These are phyloP conservation scores for Tetragonisca angustula DNA, from an alignment of 2,888 invertebrate genomes.

Conservation along the genomic window DNA sequence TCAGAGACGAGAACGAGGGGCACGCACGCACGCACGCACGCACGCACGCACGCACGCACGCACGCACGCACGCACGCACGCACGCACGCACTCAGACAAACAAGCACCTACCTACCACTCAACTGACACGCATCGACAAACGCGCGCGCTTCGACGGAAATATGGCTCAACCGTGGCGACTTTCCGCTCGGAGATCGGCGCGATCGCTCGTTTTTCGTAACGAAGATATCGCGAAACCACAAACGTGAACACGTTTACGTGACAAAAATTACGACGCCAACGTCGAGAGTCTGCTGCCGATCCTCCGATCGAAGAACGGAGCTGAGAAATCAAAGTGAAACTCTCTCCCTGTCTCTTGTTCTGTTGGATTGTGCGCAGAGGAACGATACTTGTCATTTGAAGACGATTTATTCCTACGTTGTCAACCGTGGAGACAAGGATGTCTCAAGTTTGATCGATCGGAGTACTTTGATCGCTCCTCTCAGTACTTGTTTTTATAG, in stretches of 20 bases:
- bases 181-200: conserved; percentile 35
- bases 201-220: conserved; percentile 37
- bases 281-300: neutral
- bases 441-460: no score
- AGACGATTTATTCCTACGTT: no score
- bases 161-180: conserved; percentile 33
- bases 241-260: neutral
- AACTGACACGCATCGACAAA: neutral
- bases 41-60: neutral
- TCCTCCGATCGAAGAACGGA: neutral
- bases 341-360: no score
- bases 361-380: no score
- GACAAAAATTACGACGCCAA: neutral
- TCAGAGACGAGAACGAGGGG: conserved; percentile 63
- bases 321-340: no score
- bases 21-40: conserved; percentile 13
- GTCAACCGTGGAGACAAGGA: no score
- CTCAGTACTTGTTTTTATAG: no score
- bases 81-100: no score
- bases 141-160: conserved; percentile 43
- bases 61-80: neutral
- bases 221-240: neutral
- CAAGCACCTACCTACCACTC: neutral
- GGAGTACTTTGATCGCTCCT: no score
- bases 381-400: no score